Evolutionary conservation across 2,797 vertebrate genomes (phyloP), one percentile per base, ranked within the genome.

Genomic region (Coreius guichenoti): DNA sequence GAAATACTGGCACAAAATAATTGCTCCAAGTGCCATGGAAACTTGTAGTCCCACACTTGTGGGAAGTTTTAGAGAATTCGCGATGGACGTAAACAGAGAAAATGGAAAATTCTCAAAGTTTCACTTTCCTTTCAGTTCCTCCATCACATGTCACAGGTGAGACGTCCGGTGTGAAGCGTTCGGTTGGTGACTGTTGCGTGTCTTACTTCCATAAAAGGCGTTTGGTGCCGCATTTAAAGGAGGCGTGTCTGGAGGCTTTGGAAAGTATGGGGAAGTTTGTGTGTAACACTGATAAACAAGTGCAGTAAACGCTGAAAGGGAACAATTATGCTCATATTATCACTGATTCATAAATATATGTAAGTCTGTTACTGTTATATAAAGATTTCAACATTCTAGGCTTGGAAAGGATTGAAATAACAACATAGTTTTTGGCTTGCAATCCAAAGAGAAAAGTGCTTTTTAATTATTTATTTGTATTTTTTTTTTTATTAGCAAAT

Each of bases 241-340:
- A 91, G 93, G 94, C 92, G 94, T 95, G 94, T 94, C 92, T 77
- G 81, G 43, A 33, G 14, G 54, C 17, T 29, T 63, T 43, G 76
- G 31, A 65, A 81, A 83, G 76, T 36, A 26, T 29, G 12, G 75
- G 87, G 82, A 49, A 51, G 4, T 87, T 81, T 91, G 63, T 81
- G 39, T 92, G 83, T 85, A 58, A 39, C 31, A 17, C 8, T 33
- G 2, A 39, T 16, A 77, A 33, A 39, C 17, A 39, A 77, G 51
- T 43, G 23, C 75, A 61, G 39, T 39, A 77, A 58, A 77, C 3
- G 2, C 31, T 77, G 51, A 56, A 56, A 3, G 11, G 2, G n/a
- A 29, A 12, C 36, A 58, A 39, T 17, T 39, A 43, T 58, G 8
- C 36, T 61, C 54, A 43, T 2, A 36, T 78, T 17, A 78, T 61